Evolutionary conservation across 1,140 invertebrate species (phyloP).

Genomic region (Pseudoatta argentina): DNA sequence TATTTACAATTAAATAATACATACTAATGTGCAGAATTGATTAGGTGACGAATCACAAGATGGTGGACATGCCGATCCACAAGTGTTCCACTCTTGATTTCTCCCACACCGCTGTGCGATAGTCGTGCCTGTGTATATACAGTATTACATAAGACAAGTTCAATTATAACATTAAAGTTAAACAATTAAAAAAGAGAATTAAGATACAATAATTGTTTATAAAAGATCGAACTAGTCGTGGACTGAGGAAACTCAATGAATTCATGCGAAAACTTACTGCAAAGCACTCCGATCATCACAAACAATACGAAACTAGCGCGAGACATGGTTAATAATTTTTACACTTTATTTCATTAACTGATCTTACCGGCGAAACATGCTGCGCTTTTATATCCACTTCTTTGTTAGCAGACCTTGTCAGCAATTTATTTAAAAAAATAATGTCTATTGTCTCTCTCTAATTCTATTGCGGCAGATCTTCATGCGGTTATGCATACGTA

Average conservation of each 20-base stretch:
- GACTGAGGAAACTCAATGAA: neutral
- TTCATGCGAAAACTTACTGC: slow-evolving; percentile 30
- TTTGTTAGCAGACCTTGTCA: neutral
- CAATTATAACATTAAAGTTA: neutral
- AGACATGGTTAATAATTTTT: slow-evolving; percentile 23
- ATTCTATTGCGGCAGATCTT: neutral
- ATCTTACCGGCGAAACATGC: neutral
- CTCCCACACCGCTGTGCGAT: neutral
- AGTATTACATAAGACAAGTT: neutral
- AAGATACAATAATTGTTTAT: slow-evolving; percentile 2
- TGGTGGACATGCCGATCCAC: neutral
- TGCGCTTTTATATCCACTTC: neutral
- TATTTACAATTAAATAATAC: no score
- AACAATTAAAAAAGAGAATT: neutral
- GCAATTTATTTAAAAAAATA: neutral
- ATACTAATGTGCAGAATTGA: neutral
- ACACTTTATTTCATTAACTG: neutral
- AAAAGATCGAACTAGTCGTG: neutral
- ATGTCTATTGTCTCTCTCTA: no score
- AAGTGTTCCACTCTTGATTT: neutral
- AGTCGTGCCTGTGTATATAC: neutral
- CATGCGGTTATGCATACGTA: neutral
- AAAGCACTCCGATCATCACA: slow-evolving; percentile 9
- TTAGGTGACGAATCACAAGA: neutral
- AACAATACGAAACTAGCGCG: neutral